Conservation (phyloP, 92 coral and sea anemone species). For the Zoanthus sansibaricus region DNA sequence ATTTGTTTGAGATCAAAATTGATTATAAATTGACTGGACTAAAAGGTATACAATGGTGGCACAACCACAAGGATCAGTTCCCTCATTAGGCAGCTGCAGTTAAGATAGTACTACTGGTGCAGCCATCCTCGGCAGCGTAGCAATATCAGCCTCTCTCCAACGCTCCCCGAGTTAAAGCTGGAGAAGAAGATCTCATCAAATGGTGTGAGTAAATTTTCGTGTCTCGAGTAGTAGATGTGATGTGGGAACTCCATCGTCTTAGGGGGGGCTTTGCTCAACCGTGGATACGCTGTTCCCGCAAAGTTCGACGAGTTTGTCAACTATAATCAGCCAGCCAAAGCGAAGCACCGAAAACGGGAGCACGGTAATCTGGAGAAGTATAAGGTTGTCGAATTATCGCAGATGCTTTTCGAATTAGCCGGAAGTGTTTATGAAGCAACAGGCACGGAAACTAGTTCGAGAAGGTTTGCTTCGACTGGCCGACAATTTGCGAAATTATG, state of each 20-base stretch:
- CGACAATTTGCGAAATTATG: slow-evolving; percentile 57
- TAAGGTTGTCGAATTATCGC: slow-evolving; percentile 53
- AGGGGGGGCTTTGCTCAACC: slow-evolving; percentile 51
- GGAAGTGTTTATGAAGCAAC: slow-evolving; percentile 61
- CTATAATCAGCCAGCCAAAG: slow-evolving; percentile 50
- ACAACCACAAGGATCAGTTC: too few relatives aligned
- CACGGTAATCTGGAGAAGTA: slow-evolving; percentile 61
- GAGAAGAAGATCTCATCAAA: slow-evolving; percentile 42
- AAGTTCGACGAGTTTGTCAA: slow-evolving; percentile 57
- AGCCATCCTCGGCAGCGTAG: background rate
- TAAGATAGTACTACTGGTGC: too few relatives aligned
- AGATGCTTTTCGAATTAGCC: slow-evolving; percentile 60
- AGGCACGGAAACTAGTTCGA: slow-evolving; percentile 62
- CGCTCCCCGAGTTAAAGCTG: slow-evolving; percentile 36
- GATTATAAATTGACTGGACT: too few relatives aligned
- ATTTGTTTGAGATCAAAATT: too few relatives aligned
- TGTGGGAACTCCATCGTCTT: slow-evolving; percentile 65
- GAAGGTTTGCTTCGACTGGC: slow-evolving; percentile 61
- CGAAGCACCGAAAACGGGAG: slow-evolving; percentile 60
- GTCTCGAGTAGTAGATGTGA: slow-evolving; percentile 42
- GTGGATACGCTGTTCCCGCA: slow-evolving; percentile 51
- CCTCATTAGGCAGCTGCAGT: too few relatives aligned
- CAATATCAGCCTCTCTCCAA: slow-evolving; percentile 28
- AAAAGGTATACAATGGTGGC: too few relatives aligned
- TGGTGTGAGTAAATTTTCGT: slow-evolving; percentile 45